A percentile compares a stretch with the other conserved stretches of the same genome.
phyloP scores from a whole-genome alignment of 2,113 vertebrate genomes.

The Laticauda colubrina region DNA sequence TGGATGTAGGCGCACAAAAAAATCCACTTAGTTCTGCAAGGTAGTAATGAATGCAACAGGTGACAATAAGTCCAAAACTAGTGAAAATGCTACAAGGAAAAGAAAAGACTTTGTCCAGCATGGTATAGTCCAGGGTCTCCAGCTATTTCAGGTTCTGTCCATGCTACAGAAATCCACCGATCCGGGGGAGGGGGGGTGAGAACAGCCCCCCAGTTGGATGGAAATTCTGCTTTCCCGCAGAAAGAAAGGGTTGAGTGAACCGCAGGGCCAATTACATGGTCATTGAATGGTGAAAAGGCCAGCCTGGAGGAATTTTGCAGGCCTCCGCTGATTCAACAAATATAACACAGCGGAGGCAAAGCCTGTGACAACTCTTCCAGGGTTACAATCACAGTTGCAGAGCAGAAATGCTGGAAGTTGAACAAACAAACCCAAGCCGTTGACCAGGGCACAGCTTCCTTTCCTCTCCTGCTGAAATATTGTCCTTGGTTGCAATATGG shows the following conservation, averaged over 20 bases:
- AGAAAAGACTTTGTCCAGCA: too few relatives aligned
- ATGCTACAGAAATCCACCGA: neutral
- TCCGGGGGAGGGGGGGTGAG: conserved; percentile 1
- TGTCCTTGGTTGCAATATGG: neutral
- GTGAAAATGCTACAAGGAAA: neutral
- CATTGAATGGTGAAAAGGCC: conserved; percentile 65
- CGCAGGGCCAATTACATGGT: conserved; percentile 66
- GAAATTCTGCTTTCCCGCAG: conserved; percentile 46
- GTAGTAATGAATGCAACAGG: neutral
- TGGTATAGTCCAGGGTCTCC: too few relatives aligned
- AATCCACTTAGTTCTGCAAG: neutral
- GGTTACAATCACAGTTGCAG: conserved; percentile 3
- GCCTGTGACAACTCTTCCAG: conserved; percentile 44
- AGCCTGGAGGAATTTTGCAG: conserved; percentile 62
- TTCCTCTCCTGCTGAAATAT: neutral
- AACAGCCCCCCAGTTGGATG: neutral
- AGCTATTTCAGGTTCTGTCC: neutral
- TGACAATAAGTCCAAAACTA: neutral
- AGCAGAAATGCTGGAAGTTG: neutral
- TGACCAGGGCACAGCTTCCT: neutral
- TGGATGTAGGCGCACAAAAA: neutral
- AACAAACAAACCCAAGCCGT: neutral
- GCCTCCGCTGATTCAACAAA: conserved; percentile 57
- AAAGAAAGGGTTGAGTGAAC: conserved; percentile 66
- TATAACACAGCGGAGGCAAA: conserved; percentile 48